A percentile compares a stretch with the other conserved stretches of the same genome.
Conservation (phyloP, 2,113 vertebrate species). For the Neofelis nebulosa region DNA sequence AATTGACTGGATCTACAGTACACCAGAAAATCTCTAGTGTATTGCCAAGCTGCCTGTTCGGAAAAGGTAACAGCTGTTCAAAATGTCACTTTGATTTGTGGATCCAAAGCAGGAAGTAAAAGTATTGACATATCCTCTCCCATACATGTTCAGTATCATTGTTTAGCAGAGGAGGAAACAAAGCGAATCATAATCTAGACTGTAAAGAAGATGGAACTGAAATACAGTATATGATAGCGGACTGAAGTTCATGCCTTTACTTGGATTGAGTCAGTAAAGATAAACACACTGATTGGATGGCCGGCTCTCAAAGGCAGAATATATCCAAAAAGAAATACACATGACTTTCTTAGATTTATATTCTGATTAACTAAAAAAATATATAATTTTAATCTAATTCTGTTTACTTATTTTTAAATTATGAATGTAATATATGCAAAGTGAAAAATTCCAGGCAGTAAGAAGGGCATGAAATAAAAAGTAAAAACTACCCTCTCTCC, state of each 20-base stretch:
- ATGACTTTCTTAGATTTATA: neutral
- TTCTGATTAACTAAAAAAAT: neutral
- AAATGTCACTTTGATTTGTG: slow-evolving; percentile 76
- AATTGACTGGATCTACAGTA: slow-evolving; percentile 76
- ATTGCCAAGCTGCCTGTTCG: slow-evolving; percentile 75
- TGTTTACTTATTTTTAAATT: slow-evolving; percentile 15
- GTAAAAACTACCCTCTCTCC: neutral
- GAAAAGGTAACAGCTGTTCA: slow-evolving; percentile 78
- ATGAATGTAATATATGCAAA: neutral
- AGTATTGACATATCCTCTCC: slow-evolving; percentile 70
- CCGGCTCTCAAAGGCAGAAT: neutral
- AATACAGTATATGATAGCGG: neutral
- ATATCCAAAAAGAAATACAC: slow-evolving; percentile 1
- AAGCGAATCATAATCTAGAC: slow-evolving; percentile 49
- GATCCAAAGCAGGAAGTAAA: slow-evolving; percentile 77
- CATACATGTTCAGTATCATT: neutral
- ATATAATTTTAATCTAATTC: neutral
- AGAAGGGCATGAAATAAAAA: neutral
- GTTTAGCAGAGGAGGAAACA: neutral
- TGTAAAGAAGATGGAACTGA: neutral
- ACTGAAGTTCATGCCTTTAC: slow-evolving; percentile 25
- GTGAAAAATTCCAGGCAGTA: neutral
- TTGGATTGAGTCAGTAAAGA: neutral
- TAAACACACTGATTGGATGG: neutral
- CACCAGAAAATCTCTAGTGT: slow-evolving; percentile 76